Base-by-base conservation (phyloP, 2,797 vertebrate species). In the Premnoplex brunnescens region DNA sequence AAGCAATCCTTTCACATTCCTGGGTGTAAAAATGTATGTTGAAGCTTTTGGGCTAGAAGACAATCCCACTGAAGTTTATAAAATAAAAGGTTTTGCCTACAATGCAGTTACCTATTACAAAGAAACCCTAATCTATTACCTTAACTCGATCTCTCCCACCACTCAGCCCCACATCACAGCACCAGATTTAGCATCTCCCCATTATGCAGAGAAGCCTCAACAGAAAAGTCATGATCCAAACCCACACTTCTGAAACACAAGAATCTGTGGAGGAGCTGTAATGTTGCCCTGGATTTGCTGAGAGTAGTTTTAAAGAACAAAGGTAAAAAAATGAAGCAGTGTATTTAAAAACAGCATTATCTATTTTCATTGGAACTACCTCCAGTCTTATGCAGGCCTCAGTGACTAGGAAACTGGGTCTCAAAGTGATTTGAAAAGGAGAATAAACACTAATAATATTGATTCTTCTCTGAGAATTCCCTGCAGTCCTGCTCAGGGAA, bases 391-490 rank as follows among this genome's bases (percentile, higher is more conserved):
- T 6, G 17, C 39, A 81, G 79, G 62, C 68, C 63, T 75, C 54
- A 23, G 85, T 63, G 58, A 69, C 62, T 43, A 52, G 51, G 88
- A 91, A 88, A 82, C 34, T 30, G 12, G 16, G 62, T 89, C 79
- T 79, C 85, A 93, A 75, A 94, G 76, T 67, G 95, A 91, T 92
- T 59, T 84, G 55, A 52, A 93, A 94, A 89, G 41, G 51, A 93
- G 62, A 95, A 92, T 89, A 91, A 95, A 59, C 0, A 2, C 85
- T 93, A 92, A 92, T 95, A 93, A 86, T 89, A 93, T 89, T 81
- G 88, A 96, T 95, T 93, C 66, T 94, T 93, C 51, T 56, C 30
- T 59, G 55, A 93, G 62, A 93, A 91, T 91, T 92, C 87, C 79
- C 91, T 24, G 4, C 32, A 78, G 85, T 89, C 68, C 39, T 91